These are phyloP conservation scores for Bombus turneri DNA, from an alignment of 1,140 invertebrate genomes.

Conservation along the genomic window DNA sequence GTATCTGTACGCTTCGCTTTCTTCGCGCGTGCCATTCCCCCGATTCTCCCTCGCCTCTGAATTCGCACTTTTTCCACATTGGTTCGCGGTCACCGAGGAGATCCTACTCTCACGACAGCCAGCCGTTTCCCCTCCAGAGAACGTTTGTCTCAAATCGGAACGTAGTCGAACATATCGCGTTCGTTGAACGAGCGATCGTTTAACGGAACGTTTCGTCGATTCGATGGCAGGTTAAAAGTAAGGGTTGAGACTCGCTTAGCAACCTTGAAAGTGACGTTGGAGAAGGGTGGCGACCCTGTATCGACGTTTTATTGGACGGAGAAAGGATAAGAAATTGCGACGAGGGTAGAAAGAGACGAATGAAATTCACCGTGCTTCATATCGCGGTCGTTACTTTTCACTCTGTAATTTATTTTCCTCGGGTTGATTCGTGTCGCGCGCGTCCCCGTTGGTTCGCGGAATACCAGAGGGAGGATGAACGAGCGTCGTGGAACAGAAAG, in stretches of 20 bases:
- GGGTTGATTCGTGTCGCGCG: conserved; percentile 35
- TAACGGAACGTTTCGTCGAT: not conserved
- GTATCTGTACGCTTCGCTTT: conserved; percentile 27
- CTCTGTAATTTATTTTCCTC: conserved; percentile 60
- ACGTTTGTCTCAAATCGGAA: not conserved
- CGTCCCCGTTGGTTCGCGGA: conserved; percentile 32
- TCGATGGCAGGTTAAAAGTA: not conserved
- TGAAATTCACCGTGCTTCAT: conserved; percentile 65
- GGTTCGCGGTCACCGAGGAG: no score
- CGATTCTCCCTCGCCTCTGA: not conserved
- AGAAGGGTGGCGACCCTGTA: not conserved
- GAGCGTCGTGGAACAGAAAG: not conserved
- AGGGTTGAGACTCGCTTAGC: not conserved
- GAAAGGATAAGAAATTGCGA: conserved; percentile 52
- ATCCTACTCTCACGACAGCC: not conserved
- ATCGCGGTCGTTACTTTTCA: conserved; percentile 65
- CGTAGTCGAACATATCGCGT: not conserved
- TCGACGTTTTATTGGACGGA: conserved; percentile 39
- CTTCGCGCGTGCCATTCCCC: conserved; percentile 9
- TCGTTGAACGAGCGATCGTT: not conserved
- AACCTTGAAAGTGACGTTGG: not conserved
- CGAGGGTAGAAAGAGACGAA: conserved; percentile 27
- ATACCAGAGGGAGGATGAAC: not conserved
- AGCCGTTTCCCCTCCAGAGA: no score
- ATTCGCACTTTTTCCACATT: conserved; percentile 12